Evolutionary conservation across 2,888 invertebrate genomes (phyloP).

Genomic region (Lochmaea capreae): DNA sequence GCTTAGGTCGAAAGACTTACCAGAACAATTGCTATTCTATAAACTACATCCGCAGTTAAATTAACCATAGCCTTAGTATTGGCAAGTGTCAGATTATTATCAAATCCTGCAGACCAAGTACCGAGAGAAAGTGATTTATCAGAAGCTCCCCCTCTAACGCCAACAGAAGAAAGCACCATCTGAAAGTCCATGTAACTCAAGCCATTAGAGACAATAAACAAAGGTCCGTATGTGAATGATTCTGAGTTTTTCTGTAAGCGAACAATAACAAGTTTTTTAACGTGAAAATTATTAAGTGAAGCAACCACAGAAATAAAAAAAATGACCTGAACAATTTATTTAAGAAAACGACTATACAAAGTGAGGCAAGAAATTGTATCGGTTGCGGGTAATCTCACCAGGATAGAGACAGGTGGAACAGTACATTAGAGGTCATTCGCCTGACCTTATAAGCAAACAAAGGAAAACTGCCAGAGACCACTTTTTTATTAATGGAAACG

Average conservation of each 20-base stretch:
- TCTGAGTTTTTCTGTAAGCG: conserved; percentile 64
- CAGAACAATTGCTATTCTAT: conserved; percentile 86
- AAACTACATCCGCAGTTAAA: conserved; percentile 85
- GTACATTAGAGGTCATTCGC: too few species aligned
- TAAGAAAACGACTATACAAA: too few species aligned
- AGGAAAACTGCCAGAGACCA: too few species aligned
- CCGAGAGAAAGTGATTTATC: conserved; percentile 79
- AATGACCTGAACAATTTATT: too few species aligned
- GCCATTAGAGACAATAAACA: conserved; percentile 75
- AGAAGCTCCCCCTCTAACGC: conserved; percentile 78
- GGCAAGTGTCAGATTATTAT: conserved; percentile 73
- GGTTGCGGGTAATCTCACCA: too few species aligned
- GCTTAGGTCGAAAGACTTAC: conserved; percentile 66
- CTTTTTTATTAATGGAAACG: too few species aligned
- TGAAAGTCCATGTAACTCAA: conserved; percentile 81
- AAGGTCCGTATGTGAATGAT: conserved; percentile 77
- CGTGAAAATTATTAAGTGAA: not conserved
- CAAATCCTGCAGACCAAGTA: conserved; percentile 82
- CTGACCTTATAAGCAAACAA: too few species aligned
- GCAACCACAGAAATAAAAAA: not conserved
- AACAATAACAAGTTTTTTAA: not conserved
- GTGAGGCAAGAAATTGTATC: too few species aligned
- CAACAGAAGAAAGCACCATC: conserved; percentile 77
- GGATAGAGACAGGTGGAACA: too few species aligned
- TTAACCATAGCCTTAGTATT: conserved; percentile 77